Percentiles rank a stretch among this genome's conserved stretches.
phyloP scores from a whole-genome alignment of 2,888 invertebrate species.

The Arge pagana region DNA sequence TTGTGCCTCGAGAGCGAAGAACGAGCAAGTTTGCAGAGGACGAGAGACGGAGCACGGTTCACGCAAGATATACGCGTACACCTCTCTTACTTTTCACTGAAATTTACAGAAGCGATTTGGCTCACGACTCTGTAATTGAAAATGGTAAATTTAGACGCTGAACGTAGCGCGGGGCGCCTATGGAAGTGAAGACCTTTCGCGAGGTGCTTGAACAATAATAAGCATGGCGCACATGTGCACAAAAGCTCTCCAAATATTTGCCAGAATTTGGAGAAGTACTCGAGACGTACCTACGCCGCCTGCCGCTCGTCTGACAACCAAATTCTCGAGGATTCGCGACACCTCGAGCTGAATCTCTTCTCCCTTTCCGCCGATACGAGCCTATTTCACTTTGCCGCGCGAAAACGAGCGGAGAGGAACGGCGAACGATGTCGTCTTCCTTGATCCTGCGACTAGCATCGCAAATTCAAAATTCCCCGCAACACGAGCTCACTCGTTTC shows the following conservation, averaged over 20 bases:
- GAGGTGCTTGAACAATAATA: conserved; percentile 15
- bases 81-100: background rate
- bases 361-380: too few species aligned
- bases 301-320: conserved; percentile 22
- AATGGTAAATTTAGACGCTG: conserved; percentile 11
- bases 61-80: conserved; percentile 3
- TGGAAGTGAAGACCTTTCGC: conserved; percentile 4
- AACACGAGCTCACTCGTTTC: too few species aligned
- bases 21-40: background rate
- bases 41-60: background rate
- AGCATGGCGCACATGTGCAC: conserved; percentile 28
- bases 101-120: conserved; percentile 13
- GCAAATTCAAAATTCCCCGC: too few species aligned
- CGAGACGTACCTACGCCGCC: conserved; percentile 37
- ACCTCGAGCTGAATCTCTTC: too few species aligned
- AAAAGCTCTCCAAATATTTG: conserved; percentile 45
- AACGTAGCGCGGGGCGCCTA: background rate
- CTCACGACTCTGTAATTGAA: too few species aligned
- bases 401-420: too few species aligned
- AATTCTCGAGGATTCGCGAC: conserved; percentile 30
- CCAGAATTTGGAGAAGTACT: conserved; percentile 34
- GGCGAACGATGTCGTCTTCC: too few species aligned
- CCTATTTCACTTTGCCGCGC: too few species aligned
- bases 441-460: too few species aligned
- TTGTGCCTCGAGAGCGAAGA: background rate